Evolutionary conservation across 2,113 vertebrate genomes (phyloP).

Genomic region (Myotis davidii): DNA sequence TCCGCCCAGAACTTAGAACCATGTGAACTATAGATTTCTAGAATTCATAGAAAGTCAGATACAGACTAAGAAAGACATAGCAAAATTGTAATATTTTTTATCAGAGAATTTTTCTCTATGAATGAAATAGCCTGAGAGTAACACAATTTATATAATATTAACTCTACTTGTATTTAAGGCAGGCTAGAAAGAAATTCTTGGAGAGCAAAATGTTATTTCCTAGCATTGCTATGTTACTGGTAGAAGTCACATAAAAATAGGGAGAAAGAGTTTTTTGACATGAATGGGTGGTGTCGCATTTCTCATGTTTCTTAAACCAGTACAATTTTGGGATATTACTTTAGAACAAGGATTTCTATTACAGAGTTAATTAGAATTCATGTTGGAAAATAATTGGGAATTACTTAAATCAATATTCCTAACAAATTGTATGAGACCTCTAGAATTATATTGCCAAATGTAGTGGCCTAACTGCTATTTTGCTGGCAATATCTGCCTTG

Average conservation of each 20-base stretch:
- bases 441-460: not conserved
- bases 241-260: not conserved
- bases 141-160: not conserved
- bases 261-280: not conserved
- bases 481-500: not conserved
- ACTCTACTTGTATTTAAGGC: not conserved
- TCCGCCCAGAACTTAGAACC: conserved; percentile 5
- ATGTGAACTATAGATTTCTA: conserved; percentile 20
- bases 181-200: not conserved
- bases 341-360: conserved; percentile 48
- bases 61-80: not conserved
- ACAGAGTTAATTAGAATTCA: conserved; percentile 4
- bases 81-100: not conserved
- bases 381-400: conserved; percentile 41
- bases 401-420: conserved; percentile 8
- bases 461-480: not conserved
- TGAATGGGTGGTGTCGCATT: not conserved
- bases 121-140: not conserved
- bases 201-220: not conserved
- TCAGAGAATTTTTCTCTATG: conserved; percentile 38
- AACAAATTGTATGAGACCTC: not conserved
- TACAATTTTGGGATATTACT: conserved; percentile 1
- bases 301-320: conserved; percentile 20
- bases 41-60: not conserved
- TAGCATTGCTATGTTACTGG: not conserved